Evolutionary conservation across 2,888 invertebrate genomes (phyloP).

Genomic region (Melolontha melolontha): DNA sequence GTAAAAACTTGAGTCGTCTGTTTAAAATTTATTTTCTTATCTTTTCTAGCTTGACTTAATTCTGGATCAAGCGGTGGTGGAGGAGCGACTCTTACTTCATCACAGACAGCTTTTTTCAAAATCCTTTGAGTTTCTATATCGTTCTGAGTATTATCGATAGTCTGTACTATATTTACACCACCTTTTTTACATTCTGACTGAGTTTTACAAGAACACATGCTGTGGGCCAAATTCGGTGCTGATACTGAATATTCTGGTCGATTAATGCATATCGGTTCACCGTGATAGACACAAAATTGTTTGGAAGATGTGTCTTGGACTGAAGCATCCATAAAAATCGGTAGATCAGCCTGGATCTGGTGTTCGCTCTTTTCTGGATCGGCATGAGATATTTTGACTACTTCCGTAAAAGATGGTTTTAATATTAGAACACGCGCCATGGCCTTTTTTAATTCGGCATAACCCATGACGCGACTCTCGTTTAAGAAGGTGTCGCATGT

Average conservation of each 20-base stretch:
- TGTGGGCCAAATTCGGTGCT: not conserved
- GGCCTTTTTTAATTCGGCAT: conserved; percentile 23
- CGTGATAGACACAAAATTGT: conserved; percentile 5
- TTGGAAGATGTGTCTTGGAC: not conserved
- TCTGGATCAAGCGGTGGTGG: not conserved
- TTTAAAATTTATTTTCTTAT: conserved; percentile 7
- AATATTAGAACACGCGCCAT: conserved; percentile 41
- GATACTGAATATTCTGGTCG: not conserved
- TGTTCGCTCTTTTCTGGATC: conserved; percentile 21
- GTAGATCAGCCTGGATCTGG: conserved; percentile 22
- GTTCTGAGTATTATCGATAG: conserved; percentile 27
- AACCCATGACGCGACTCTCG: conserved; percentile 43
- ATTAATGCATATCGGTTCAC: conserved; percentile 17
- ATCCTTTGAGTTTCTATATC: conserved; percentile 15
- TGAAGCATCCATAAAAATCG: not conserved
- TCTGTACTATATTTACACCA: conserved; percentile 2
- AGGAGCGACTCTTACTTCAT: conserved; percentile 12
- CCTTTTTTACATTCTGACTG: not conserved
- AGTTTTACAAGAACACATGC: not conserved
- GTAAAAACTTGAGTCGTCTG: not conserved
- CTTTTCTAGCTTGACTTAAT: not conserved
- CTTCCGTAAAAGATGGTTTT: conserved; percentile 37
- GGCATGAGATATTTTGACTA: conserved; percentile 36
- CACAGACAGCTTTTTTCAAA: conserved; percentile 12
- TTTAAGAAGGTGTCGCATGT: conserved; percentile 43